Evolutionary conservation across 2,888 invertebrate species (phyloP).

Genomic region (Oligia fasciuncula): DNA sequence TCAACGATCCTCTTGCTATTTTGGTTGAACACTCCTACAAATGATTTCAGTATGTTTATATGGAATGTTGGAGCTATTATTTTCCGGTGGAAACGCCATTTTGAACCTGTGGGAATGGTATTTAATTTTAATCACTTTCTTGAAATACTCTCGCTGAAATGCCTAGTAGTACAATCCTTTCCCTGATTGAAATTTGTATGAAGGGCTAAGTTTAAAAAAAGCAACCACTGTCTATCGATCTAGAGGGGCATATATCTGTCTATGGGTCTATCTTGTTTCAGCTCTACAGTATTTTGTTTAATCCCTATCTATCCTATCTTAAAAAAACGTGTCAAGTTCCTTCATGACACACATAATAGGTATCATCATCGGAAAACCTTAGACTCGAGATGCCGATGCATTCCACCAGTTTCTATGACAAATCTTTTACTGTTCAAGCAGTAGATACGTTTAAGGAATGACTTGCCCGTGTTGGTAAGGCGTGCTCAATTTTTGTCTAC

Average conservation of each 20-base stretch:
- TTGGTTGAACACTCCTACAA: conserved; percentile 93
- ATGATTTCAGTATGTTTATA: conserved; percentile 94
- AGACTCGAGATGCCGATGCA: neutral
- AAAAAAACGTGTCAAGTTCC: neutral
- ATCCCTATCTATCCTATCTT: neutral
- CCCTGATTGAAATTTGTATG: neutral
- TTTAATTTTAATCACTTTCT: neutral
- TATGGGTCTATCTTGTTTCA: neutral
- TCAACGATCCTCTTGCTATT: conserved; percentile 93
- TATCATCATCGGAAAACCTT: too few species aligned
- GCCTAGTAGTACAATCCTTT: neutral
- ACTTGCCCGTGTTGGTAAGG: too few species aligned
- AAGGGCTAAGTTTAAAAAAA: neutral
- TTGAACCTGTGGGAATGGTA: conserved; percentile 87
- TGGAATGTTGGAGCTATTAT: conserved; percentile 96
- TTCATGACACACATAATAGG: neutral
- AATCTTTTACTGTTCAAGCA: neutral
- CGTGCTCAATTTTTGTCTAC: too few species aligned
- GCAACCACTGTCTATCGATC: neutral
- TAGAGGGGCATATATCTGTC: neutral
- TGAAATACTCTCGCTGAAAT: neutral
- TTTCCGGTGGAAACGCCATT: conserved; percentile 95
- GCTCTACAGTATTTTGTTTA: neutral
- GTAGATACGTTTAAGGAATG: too few species aligned
- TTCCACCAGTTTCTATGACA: neutral